These are phyloP conservation scores for Craniophora ligustri DNA, from an alignment of 2,888 invertebrate species.

Conservation along the genomic window DNA sequence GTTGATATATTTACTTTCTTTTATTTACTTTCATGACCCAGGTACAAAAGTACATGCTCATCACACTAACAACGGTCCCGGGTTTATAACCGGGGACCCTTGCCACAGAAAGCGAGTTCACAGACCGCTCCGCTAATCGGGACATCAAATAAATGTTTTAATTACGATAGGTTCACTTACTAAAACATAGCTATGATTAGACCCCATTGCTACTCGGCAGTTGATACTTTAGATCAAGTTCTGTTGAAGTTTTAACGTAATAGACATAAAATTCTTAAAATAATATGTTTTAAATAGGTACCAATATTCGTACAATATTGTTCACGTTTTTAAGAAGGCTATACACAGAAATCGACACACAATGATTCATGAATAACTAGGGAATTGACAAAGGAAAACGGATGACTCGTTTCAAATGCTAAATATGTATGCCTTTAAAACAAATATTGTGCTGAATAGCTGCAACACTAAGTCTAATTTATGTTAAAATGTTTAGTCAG, in stretches of 20 bases:
- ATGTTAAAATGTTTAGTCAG: background rate
- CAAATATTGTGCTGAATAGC: slow-evolving; percentile 20
- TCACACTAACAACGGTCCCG: too few relatives aligned
- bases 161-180: background rate
- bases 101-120: too few relatives aligned
- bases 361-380: slow-evolving; percentile 47
- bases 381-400: slow-evolving; percentile 31
- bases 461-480: slow-evolving; percentile 6
- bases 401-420: slow-evolving; percentile 16
- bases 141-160: background rate
- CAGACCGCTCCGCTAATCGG: too few relatives aligned
- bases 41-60: too few relatives aligned
- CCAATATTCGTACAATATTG: slow-evolving; percentile 4
- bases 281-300: slow-evolving; percentile 1
- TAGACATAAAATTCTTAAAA: background rate
- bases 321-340: slow-evolving; percentile 13
- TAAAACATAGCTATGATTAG: slow-evolving; percentile 1
- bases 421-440: slow-evolving; percentile 11
- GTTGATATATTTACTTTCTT: too few relatives aligned
- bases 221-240: background rate
- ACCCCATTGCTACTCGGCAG: background rate
- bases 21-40: too few relatives aligned
- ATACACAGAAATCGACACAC: slow-evolving; percentile 27
- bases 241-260: background rate
- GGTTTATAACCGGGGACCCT: too few relatives aligned